Evolutionary conservation across 2,113 vertebrate species (phyloP).

Genomic region (Chaetodon auriga): DNA sequence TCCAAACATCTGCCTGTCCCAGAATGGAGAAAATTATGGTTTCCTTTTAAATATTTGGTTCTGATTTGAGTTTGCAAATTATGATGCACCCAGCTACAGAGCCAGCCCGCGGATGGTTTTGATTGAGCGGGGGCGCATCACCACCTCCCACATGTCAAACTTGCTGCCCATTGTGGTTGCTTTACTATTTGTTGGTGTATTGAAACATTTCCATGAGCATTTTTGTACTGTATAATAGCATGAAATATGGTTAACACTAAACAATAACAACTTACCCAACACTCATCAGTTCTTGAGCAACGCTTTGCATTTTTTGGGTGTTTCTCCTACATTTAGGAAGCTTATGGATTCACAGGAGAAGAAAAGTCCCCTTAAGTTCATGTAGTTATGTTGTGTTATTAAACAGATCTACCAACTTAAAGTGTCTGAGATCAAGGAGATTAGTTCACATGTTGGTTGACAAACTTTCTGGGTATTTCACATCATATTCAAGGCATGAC

Average conservation of each 20-base stretch:
- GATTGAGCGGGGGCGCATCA: neutral
- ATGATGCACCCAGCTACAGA: neutral
- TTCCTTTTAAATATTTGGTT: neutral
- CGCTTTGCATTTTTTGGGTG: neutral
- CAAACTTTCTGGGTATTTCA: neutral
- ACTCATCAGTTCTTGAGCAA: neutral
- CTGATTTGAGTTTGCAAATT: neutral
- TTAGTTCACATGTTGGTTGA: neutral
- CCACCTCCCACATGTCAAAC: neutral
- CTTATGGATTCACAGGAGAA: too few relatives aligned
- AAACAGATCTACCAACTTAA: neutral
- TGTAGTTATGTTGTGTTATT: too few relatives aligned
- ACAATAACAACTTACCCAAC: neutral
- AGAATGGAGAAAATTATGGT: neutral
- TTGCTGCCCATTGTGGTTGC: neutral
- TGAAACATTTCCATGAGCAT: neutral
- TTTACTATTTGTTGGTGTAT: too few relatives aligned
- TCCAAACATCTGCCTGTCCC: neutral
- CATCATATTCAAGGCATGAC: neutral
- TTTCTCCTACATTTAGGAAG: neutral
- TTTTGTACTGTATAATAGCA: neutral
- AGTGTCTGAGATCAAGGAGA: neutral
- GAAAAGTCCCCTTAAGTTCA: too few relatives aligned
- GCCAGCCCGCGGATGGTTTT: neutral
- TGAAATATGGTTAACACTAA: neutral